Evolutionary conservation across 30 jellyfish, hydroid and myxozoan species (phyloP), one percentile per base, ranked within the genome.

Genomic region (Pelagia noctiluca): DNA sequence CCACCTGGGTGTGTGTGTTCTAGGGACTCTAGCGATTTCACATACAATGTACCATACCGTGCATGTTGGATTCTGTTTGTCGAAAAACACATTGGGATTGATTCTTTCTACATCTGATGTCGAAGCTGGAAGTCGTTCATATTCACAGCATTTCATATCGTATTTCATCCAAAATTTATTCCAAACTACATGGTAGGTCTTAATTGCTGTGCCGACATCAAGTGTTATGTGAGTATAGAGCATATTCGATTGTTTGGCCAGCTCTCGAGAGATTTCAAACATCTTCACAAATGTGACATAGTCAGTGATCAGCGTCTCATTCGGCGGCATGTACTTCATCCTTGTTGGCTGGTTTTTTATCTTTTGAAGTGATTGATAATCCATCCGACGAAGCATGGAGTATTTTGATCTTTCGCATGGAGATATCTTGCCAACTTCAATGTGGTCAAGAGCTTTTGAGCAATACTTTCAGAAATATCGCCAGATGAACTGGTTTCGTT

Each of bases 151-250:
- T n/a, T 5, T 5, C 21, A 24, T 4, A 60, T 5, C 34, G 72
- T 60, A 60, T 60, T 22, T n/a, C 34, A 60, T 60, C 72, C 72
- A 60, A 60, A 60, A 60, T 26, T 63, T 66, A 47, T 82, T 82
- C 92, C 86, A 82, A 22, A 47, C 21, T 0, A 80, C 84, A 69
- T 80, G 65, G 50, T 34, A 64, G 42, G 76, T 82, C 73, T 78
- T 75, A 13, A 30, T 50, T 33, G 91, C 91, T 16, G 91, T 84
- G 25, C 91, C 91, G 30, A 48, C 76, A 32, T 79, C 91, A 18
- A 80, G 24, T 25, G 91, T 33, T 19, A 67, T 80, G 50, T 80
- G 91, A 2, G 83, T 80, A 36, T 80, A 80, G 2, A 2, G 3
- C 90, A 80, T 80, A 49, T 67, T 67, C 16, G 38, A 18, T 42